Base-by-base conservation (phyloP, 2,797 vertebrate species). In the Pteronotus mesoamericanus region DNA sequence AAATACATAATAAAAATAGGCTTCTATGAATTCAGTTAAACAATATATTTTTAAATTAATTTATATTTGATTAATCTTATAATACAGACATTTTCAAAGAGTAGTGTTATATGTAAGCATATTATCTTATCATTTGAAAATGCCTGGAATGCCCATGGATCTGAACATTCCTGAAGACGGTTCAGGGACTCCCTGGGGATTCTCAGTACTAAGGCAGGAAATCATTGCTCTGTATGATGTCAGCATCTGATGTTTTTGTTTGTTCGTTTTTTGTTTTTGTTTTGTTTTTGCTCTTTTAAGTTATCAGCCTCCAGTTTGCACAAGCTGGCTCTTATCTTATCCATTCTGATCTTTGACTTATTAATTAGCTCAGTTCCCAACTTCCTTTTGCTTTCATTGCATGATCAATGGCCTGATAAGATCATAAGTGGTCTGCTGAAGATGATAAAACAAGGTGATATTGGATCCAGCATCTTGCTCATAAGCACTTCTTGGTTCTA, bases 341-440 rank as follows among this genome's bases (percentile, higher is more conserved):
- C 85, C 84, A 55, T 92, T 61, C 57, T 93, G 83, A 74, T 96
- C 80, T 95, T 89, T 92, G 66, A 87, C 86, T 91, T 86, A 89
- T 74, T 94, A 97, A 94, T 96, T 95, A 94, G 77, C 57, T 86
- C 29, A 86, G 29, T 89, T 93, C 34, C 29, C 39, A 96, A 26
- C 57, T 51, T 95, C 69, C 53, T 71, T 96, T 66, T 86, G 29
- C 11, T 92, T 89, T 87, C 53, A 92, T 24, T 44, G 32, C 15
- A 32, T 78, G 83, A 90, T 96, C 72, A 82, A 42, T 66, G 39
- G 19, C n/a, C 68, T 74, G 55, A 80, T 66, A 86, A 91, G 66
- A 53, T 90, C 22, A 37, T 91, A 91, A 94, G 37, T 86, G 46
- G 34, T 91, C 8, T 69, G 57, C 29, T 86, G 46, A 80, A 55